Conservation (phyloP, 35 echinoderm and acorn worm genomes). For the Stichopus chloronotus region DNA sequence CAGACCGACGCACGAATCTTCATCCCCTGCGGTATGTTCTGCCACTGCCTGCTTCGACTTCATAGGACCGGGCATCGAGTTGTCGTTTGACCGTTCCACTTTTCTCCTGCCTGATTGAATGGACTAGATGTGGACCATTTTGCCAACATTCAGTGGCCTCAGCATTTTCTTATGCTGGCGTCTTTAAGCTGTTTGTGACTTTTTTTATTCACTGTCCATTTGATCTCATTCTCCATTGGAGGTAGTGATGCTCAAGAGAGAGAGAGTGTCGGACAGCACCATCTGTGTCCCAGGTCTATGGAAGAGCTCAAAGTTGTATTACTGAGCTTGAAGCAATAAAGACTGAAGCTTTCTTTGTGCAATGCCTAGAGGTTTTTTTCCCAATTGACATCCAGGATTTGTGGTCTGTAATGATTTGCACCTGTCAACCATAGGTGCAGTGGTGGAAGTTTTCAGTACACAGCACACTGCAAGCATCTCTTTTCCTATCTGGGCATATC, state of each 20-base stretch:
- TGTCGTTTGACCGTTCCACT: neutral
- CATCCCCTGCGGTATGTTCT: neutral
- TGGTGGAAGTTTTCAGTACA: constrained; percentile 64
- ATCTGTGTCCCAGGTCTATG: constrained; percentile 24
- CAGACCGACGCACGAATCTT: too few relatives aligned
- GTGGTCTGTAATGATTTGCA: constrained; percentile 62
- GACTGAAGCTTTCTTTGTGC: constrained; percentile 65
- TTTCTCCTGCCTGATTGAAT: neutral
- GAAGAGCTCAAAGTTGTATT: constrained; percentile 65
- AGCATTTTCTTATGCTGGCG: neutral
- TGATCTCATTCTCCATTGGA: neutral
- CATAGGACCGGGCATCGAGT: neutral
- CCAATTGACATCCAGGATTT: constrained; percentile 70
- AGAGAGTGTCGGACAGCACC: neutral
- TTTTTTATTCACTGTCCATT: neutral
- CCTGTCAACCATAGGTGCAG: constrained; percentile 67
- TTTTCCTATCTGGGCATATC: constrained; percentile 71
- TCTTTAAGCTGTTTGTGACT: neutral
- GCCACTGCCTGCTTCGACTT: neutral
- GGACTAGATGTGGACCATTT: neutral
- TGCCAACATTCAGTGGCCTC: neutral
- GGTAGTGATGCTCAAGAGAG: neutral
- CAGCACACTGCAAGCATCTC: constrained; percentile 61
- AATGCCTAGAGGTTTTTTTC: constrained; percentile 65
- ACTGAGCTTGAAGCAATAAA: constrained; percentile 55